Percentiles rank a stretch among this genome's conserved stretches.
Conservation (phyloP, 2,888 invertebrate genomes). For the Aplocera efformata region DNA sequence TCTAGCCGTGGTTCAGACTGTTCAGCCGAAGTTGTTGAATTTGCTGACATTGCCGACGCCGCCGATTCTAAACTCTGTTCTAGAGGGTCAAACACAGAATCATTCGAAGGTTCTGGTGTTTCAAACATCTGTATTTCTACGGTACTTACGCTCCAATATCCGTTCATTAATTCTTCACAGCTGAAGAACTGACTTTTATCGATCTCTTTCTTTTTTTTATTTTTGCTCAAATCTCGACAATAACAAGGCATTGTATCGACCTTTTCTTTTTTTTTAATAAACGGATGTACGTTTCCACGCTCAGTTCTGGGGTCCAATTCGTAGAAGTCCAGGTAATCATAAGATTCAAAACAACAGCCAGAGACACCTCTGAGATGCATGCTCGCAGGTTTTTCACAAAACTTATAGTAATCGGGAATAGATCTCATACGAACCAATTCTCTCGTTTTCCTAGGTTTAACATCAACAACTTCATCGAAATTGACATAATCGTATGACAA, state of each 20-base stretch:
- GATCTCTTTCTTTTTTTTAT: conserved; percentile 17
- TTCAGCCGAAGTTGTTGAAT: not conserved
- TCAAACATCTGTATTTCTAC: conserved; percentile 12
- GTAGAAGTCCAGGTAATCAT: conserved; percentile 47
- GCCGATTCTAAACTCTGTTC: no score
- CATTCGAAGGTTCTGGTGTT: conserved; percentile 1
- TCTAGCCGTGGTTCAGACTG: conserved; percentile 1
- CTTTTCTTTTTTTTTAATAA: conserved; percentile 44
- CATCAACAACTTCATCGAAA: conserved; percentile 2
- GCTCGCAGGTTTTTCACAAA: conserved; percentile 28
- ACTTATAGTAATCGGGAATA: conserved; percentile 30
- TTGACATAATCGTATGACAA: conserved; percentile 18
- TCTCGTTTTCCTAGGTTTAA: conserved; percentile 2
- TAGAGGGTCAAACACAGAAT: no score
- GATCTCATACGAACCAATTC: conserved; percentile 22
- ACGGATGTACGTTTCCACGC: conserved; percentile 41
- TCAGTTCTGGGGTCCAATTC: conserved; percentile 41
- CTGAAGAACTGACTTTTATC: conserved; percentile 39
- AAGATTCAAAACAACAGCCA: conserved; percentile 45
- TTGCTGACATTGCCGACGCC: no score
- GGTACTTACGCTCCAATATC: conserved; percentile 4
- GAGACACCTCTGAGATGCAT: conserved; percentile 49
- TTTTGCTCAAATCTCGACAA: conserved; percentile 39
- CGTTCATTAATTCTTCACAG: conserved; percentile 36
- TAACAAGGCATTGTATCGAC: conserved; percentile 48